These are phyloP conservation scores for Probosciger aterrimus DNA, from an alignment of 2,113 vertebrate species.

Conservation along the genomic window DNA sequence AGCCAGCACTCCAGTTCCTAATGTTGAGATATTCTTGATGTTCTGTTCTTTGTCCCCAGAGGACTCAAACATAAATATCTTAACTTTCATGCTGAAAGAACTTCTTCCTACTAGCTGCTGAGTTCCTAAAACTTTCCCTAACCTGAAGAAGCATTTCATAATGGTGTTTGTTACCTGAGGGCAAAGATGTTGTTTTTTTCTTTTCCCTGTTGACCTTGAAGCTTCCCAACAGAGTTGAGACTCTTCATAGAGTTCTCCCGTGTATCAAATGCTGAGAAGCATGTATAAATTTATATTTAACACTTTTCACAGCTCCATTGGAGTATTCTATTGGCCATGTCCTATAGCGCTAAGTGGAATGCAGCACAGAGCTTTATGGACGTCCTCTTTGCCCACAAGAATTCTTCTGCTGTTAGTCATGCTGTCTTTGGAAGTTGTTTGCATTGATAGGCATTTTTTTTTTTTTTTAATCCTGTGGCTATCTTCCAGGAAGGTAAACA, in stretches of 20 bases:
- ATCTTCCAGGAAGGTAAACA: not conserved
- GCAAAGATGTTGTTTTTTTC: not conserved
- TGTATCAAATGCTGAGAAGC: not conserved
- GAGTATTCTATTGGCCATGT: not conserved
- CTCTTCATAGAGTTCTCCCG: not conserved
- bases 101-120: not conserved
- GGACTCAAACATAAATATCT: not conserved
- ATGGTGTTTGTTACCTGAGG: not conserved
- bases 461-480: not conserved
- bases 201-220: not conserved
- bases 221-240: not conserved
- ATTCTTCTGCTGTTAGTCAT: not conserved
- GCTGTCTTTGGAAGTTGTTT: not conserved
- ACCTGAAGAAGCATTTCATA: not conserved
- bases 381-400: not conserved
- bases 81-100: not conserved
- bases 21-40: not conserved
- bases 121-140: not conserved
- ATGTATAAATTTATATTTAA: not conserved
- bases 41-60: not conserved
- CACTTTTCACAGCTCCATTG: not conserved
- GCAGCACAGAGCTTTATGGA: not conserved
- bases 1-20: not conserved
- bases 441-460: not conserved
- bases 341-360: not conserved